Base-by-base conservation (phyloP, 2,113 vertebrate genomes). In the Pteropus alecto region DNA sequence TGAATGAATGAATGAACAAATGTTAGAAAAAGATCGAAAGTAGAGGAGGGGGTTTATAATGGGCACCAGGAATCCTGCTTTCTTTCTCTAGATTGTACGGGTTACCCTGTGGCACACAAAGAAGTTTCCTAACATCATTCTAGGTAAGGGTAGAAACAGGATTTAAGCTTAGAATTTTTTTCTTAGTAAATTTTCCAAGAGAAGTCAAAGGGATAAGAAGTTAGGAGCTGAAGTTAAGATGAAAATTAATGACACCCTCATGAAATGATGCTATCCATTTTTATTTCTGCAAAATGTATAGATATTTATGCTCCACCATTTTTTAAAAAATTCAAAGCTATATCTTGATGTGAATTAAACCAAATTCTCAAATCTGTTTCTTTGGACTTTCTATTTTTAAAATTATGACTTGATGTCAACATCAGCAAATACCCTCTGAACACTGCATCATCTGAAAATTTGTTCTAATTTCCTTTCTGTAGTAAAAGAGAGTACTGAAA, bases 301-400 rank as follows among this genome's bases (percentile, higher is more conserved):
- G 28, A 89, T 65, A 90, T 46, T 63, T 35, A 85, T n/a, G 21
- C 18, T 82, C 5, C 38, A 65, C 2, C 21, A 38, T 28, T 28
- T 15, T 84, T 48, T 38, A 61, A 26, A 78, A 93, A 94, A 90
- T 65, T 93, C 26, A 87, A 89, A 93, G 58, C 16, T 94, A 3
- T 89, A 56, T 76, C 21, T 87, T 95, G 22, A 89, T 88, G 14
- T 65, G 16, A 92, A 65, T 68, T 87, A 43, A 92, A 74, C 54
- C 77, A 93, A 93, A 77, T 76, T 81, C 10, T 88, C 68, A 26
- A 61, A 33, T 63, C 30, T 35, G 4, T 74, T 92, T 89, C 71
- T 79, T 65, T 73, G 8, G 9, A 51, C 33, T 91, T 95, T 78
- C n/a, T 95, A 12, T 91, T 81, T 95, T 86, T 26, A 95, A 86